These are phyloP conservation scores for Aotus griseimembra DNA, from an alignment of 2,797 vertebrate species.

Conservation along the genomic window DNA sequence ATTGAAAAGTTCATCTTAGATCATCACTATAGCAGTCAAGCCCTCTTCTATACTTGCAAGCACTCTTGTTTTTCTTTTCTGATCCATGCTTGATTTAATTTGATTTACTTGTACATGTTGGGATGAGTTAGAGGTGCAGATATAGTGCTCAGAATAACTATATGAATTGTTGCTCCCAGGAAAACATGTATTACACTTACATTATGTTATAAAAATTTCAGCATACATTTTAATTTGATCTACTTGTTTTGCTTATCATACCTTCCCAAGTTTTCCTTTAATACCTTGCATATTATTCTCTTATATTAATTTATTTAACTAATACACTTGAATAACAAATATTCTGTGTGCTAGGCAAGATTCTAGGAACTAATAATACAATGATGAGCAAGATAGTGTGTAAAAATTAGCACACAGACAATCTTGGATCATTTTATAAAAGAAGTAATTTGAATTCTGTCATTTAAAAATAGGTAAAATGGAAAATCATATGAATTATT, in stretches of 20 bases:
- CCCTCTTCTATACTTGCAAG: not conserved
- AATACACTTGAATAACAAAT: not conserved
- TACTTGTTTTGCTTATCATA: not conserved
- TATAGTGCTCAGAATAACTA: not conserved
- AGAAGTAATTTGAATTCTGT: not conserved
- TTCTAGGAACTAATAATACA: not conserved
- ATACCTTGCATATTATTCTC: not conserved
- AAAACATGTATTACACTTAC: not conserved
- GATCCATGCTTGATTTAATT: not conserved
- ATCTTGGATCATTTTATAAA: not conserved
- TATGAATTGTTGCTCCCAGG: not conserved
- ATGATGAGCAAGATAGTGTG: not conserved
- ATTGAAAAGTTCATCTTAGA: not conserved
- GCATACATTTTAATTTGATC: not conserved
- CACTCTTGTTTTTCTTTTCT: not conserved
- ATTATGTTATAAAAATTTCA: not conserved
- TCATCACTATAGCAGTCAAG: not conserved
- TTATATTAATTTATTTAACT: not conserved
- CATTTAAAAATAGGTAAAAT: not conserved
- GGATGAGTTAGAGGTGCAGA: fast-evolving
- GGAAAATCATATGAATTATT: not conserved
- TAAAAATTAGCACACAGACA: not conserved
- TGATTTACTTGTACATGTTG: not conserved
- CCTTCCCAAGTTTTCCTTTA: not conserved
- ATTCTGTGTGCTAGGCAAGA: not conserved